A percentile compares a stretch with the other conserved stretches of the same genome.
Evolutionary conservation across 2,888 invertebrate species (phyloP).

Genomic region (Melanargia galathea): DNA sequence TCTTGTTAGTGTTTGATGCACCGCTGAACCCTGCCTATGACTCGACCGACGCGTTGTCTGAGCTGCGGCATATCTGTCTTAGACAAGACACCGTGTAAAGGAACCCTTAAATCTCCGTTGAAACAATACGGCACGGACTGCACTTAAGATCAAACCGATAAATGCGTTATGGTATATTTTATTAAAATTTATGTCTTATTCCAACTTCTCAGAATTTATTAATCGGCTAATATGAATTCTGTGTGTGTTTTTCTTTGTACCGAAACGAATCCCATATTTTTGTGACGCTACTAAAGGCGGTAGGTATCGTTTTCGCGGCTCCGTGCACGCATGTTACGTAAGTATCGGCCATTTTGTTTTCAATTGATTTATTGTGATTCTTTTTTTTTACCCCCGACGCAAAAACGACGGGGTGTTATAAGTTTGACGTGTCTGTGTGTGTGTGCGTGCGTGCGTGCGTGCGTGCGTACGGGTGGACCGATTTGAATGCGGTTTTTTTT

Average conservation of each 20-base stretch:
- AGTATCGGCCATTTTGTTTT: constrained; percentile 28
- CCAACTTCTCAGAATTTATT: constrained; percentile 76
- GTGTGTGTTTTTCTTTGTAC: constrained; percentile 60
- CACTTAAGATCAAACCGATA: constrained; percentile 72
- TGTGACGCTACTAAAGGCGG: constrained; percentile 41
- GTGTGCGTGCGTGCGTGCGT: too few species aligned
- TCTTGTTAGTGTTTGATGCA: too few species aligned
- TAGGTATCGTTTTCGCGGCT: constrained; percentile 28
- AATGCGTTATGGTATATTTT: constrained; percentile 70
- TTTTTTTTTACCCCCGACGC: too few species aligned
- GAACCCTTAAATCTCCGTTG: constrained; percentile 44
- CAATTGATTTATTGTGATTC: constrained; percentile 19
- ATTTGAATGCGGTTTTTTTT: too few species aligned
- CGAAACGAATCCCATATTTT: constrained; percentile 61
- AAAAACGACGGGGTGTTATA: too few species aligned
- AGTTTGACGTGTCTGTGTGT: too few species aligned
- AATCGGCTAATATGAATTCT: constrained; percentile 80
- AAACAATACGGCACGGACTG: constrained; percentile 61
- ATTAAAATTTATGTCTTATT: constrained; percentile 81
- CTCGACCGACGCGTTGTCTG: too few species aligned
- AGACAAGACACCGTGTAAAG: constrained; percentile 17
- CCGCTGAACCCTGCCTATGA: too few species aligned
- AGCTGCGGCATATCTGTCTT: background rate
- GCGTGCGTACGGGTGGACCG: too few species aligned
- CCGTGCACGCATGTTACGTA: background rate